Base-by-base conservation (phyloP, 2,113 vertebrate species). In the Pogonocichla stellata region DNA sequence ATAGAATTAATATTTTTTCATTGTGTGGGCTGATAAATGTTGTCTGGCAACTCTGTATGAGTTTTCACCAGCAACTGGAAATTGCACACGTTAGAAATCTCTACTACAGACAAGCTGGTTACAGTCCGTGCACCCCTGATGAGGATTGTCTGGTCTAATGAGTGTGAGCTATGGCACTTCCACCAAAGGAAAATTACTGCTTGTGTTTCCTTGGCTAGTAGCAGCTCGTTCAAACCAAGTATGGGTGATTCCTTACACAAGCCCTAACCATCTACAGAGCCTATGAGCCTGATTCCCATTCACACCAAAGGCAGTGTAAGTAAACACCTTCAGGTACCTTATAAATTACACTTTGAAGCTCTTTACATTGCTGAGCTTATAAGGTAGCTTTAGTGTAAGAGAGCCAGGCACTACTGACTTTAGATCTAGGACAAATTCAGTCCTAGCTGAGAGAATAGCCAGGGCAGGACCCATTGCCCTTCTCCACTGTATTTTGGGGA, bases 21-120 rank as follows among this genome's bases (percentile, higher is more conserved):
- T 88, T 94, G 5, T 71, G 78, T 57, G n/a, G 48, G 43, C 50
- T 88, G 74, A 94, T 94, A 90, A 90, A 92, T 92, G 60, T 83
- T 94, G 83, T 80, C 64, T 88, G 90, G 81, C 54, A 88, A 90
- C 20, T 77, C 58, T 60, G 33, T n/a, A 58, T 33, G 54, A 38
- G 38, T 90, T 93, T 94, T 93, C 74, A 93, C 34, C 34, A 80
- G 81, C 79, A 93, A 73, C 8, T 95, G 78, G 71, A 90, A 94
- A 83, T 43, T 2, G 6, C 43, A 83, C 38, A 80, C 4, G 0
- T 83, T 83, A 78, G 74, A 92, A 94, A 90, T 90, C 71, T 86
- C 64, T 88, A 2, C 82, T 92, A 40, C 58, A 86, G 92, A 48
- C 75, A 43, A 73, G 38, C 9, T 83, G 82, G 51, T 94, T 90